Evolutionary conservation across 2,797 vertebrate species (phyloP).

Genomic region (Parotocinclus haroldoi): DNA sequence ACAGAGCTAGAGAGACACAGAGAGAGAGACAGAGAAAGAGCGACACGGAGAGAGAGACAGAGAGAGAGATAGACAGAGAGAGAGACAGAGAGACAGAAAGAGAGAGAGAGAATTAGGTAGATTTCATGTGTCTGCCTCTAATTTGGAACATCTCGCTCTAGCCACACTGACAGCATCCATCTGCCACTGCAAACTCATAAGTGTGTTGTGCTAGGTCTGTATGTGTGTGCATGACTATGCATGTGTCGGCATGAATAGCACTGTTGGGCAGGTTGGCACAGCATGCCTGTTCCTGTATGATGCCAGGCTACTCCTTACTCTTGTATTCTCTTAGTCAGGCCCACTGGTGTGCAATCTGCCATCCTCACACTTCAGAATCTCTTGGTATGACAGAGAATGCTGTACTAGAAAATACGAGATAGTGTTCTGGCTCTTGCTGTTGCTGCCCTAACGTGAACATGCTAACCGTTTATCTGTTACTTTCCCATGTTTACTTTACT

Average conservation of each 20-base stretch:
- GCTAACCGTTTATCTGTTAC: too few species aligned
- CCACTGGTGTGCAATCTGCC: conserved; percentile 71
- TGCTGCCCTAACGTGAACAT: too few species aligned
- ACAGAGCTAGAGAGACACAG: conserved; percentile 19
- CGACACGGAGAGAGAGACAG: conserved; percentile 17
- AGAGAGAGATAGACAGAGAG: conserved; percentile 9
- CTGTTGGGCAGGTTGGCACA: conserved; percentile 71
- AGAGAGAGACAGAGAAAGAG: conserved; percentile 8
- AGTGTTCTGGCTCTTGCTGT: too few species aligned
- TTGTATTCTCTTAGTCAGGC: conserved; percentile 65
- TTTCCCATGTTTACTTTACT: too few species aligned
- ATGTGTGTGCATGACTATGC: conserved; percentile 21
- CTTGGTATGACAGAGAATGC: conserved; percentile 9
- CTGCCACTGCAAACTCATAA: conserved; percentile 50
- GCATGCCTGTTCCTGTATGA: conserved; percentile 65
- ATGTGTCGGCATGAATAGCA: conserved; percentile 60
- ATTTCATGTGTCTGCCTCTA: conserved; percentile 67
- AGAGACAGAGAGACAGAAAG: conserved; percentile 49
- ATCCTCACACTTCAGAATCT: conserved; percentile 3
- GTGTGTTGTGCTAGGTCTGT: conserved; percentile 24
- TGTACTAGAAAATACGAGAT: too few species aligned
- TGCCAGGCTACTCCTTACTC: conserved; percentile 58
- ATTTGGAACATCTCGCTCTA: conserved; percentile 69
- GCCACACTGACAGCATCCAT: conserved; percentile 71
- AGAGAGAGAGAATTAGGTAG: conserved; percentile 45